Percentiles rank a stretch among this genome's conserved stretches.
phyloP scores from a whole-genome alignment of 35 echinoderm and acorn worm genomes.

The Patiria miniata region DNA sequence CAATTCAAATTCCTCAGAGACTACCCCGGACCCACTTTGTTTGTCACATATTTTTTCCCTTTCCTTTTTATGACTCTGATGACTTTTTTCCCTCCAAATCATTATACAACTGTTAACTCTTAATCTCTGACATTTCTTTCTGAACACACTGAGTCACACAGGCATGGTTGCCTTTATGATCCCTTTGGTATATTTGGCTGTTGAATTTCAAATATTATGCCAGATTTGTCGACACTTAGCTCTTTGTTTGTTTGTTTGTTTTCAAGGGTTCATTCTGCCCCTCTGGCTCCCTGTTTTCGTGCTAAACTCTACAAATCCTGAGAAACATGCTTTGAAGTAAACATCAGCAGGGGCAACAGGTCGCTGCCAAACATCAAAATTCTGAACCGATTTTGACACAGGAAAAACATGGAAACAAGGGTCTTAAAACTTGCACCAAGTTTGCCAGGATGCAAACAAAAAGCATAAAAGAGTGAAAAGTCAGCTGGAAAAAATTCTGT shows the following conservation, averaged over 20 bases:
- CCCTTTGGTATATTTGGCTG: too few species aligned
- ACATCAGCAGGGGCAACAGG: background rate
- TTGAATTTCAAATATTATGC: too few species aligned
- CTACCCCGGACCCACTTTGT: background rate
- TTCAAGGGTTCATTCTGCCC: background rate
- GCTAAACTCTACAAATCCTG: background rate
- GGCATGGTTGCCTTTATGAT: too few species aligned
- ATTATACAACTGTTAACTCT: too few species aligned
- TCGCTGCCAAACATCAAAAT: too few species aligned
- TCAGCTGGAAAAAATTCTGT: background rate
- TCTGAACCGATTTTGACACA: too few species aligned
- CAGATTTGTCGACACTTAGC: background rate
- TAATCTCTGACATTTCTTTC: too few species aligned
- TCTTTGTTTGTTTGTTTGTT: slow-evolving; percentile 8
- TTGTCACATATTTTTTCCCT: background rate
- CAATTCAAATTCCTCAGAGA: background rate
- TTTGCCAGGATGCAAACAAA: background rate
- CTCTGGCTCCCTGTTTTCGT: background rate
- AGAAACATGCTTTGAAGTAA: background rate
- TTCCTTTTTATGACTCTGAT: too few species aligned
- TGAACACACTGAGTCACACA: too few species aligned
- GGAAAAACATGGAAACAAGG: background rate
- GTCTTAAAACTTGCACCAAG: slow-evolving; percentile 2
- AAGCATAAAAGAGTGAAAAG: slow-evolving; percentile 15
- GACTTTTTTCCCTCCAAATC: too few species aligned